Conservation (phyloP, 1,140 invertebrate species). For the Caenorhabditis briggsae region DNA sequence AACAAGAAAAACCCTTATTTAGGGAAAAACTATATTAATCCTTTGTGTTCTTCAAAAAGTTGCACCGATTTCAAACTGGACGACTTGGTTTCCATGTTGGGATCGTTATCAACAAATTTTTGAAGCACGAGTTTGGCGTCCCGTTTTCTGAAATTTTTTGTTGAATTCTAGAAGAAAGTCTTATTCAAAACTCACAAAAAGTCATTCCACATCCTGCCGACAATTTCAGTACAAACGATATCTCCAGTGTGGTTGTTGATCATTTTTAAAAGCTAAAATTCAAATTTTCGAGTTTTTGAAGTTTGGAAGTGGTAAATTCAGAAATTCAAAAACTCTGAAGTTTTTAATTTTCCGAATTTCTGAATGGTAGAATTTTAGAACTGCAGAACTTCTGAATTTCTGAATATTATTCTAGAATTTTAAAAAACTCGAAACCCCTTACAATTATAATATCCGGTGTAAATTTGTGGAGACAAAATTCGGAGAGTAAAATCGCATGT, state of each 20-base stretch:
- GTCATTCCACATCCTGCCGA: conserved; percentile 62
- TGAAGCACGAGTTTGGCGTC: conserved; percentile 24
- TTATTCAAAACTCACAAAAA: conserved; percentile 54
- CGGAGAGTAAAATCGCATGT: neutral
- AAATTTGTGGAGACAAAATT: conserved; percentile 37
- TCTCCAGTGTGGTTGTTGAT: conserved; percentile 69
- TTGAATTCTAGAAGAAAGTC: neutral
- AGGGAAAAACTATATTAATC: conserved; percentile 42
- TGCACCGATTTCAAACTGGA: conserved; percentile 42
- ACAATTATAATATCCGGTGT: conserved; percentile 57
- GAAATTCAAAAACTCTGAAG: no score
- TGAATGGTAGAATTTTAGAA: no score
- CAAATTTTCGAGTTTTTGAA: no score
- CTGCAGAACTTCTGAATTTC: conserved; percentile 19
- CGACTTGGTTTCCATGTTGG: conserved; percentile 28
- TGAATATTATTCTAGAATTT: no score
- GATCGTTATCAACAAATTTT: conserved; percentile 26
- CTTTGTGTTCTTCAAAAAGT: conserved; percentile 14
- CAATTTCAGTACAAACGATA: conserved; percentile 66
- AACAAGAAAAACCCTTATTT: conserved; percentile 31
- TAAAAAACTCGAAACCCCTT: no score
- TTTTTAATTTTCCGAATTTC: no score
- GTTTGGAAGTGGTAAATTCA: no score
- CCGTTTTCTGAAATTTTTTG: conserved; percentile 9
- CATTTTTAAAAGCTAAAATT: conserved; percentile 64